Evolutionary conservation across 2,113 vertebrate genomes (phyloP), one percentile per base, ranked within the genome.

Genomic region (Plecotus auritus): DNA sequence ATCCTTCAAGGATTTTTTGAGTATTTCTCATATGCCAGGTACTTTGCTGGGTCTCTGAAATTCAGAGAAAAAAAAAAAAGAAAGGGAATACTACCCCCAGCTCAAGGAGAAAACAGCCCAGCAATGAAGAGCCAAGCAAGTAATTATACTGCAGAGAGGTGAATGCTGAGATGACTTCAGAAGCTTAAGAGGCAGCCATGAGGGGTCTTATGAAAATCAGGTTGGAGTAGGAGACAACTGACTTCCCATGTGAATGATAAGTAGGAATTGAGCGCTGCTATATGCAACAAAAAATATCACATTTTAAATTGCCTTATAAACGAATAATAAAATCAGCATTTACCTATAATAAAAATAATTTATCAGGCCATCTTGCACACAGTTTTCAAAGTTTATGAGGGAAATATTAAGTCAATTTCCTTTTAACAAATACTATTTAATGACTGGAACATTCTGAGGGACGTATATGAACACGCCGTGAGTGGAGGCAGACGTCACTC

Each of bases 371-470:
- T 76, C 87, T 93, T 76, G 80, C 42, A 64, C 22, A 64, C 17
- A 64, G 56, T 85, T 94, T 92, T 73, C 85, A 85, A 82, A 85
- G 76, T 85, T 93, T 93, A 92, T 51, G 61, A 90, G 91, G 82
- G 78, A 97, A 96, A 84, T 81, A n/a, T 81, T 73, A 89, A 93
- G 91, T 91, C 72, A 59, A 90, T 96, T 92, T 91, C 76, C 81
- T 88, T 89, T 92, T 76, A 84, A 85, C 85, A 94, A 96, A 91
- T 81, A 92, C 74, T 56, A 64, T 37, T 77, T 93, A 90, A 77
- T 0, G 47, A 73, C 84, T 76, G 76, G 81, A 88, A 93, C 73
- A 73, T 73, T 93, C 4, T 37, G 69, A 88, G 78, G 73, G 64
- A 49, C 49, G 26, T 32, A 76, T 4, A 49, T 26, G 54, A 93